Conservation (phyloP, 2,888 invertebrate genomes). For the Acanthosepion esculentum region DNA sequence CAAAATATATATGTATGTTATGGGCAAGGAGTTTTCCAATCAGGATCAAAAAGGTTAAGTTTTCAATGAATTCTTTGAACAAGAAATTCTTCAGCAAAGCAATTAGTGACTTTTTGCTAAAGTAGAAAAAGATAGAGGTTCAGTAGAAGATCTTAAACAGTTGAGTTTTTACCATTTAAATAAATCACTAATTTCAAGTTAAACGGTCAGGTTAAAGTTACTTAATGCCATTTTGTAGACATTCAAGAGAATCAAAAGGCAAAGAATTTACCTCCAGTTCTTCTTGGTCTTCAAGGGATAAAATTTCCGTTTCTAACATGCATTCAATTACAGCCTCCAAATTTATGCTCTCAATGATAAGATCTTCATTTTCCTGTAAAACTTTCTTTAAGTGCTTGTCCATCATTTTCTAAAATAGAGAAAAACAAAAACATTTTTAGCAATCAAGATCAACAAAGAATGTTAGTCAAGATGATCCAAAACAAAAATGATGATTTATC, state of each 20-base stretch:
- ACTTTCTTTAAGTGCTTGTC: constrained; percentile 42
- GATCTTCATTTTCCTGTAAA: constrained; percentile 22
- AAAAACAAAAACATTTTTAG: background rate
- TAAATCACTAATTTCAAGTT: no score
- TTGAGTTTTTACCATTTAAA: no score
- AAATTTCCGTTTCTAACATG: background rate
- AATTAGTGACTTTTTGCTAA: no score
- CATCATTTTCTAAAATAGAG: background rate
- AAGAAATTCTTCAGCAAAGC: no score
- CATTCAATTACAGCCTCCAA: constrained; percentile 36
- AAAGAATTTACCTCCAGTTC: background rate
- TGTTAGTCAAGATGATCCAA: background rate
- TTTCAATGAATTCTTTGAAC: no score
- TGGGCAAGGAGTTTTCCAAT: no score
- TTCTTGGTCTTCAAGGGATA: constrained; percentile 38
- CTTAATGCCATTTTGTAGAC: background rate
- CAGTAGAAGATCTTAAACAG: no score
- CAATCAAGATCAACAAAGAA: background rate
- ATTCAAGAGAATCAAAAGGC: background rate
- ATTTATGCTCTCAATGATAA: background rate
- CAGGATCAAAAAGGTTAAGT: no score
- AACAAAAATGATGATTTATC: background rate
- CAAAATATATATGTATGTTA: no score
- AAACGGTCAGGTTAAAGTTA: no score
- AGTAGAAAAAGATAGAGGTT: no score